Percentiles rank a stretch among this genome's conserved stretches.
These are phyloP conservation scores for Lytechinus variegatus DNA, from an alignment of 35 echinoderm and acorn worm species.

Conservation along the genomic window DNA sequence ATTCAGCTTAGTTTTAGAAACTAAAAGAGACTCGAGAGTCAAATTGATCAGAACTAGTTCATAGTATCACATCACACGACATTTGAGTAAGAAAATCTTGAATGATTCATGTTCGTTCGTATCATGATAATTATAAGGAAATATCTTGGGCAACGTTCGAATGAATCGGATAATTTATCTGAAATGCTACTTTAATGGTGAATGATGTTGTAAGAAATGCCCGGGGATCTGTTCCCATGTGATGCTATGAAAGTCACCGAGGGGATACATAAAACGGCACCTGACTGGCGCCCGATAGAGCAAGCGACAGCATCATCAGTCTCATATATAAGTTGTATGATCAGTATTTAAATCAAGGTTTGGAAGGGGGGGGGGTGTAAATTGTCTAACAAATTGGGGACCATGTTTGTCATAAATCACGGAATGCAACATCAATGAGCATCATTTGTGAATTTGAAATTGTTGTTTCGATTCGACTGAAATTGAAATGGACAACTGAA, in stretches of 20 bases:
- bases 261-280: slow-evolving; percentile 39
- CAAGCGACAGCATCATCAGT: not conserved
- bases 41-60: not conserved
- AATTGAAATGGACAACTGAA: no score
- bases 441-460: not conserved
- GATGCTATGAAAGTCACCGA: slow-evolving; percentile 37
- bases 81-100: not conserved
- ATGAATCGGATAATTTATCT: not conserved
- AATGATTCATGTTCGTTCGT: not conserved
- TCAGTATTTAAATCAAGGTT: not conserved
- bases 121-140: not conserved
- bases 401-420: not conserved
- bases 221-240: slow-evolving; percentile 20
- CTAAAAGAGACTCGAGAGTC: no score
- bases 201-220: slow-evolving; percentile 5
- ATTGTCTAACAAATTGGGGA: not conserved
- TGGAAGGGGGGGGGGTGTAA: not conserved
- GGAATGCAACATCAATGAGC: not conserved
- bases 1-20: no score
- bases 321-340: not conserved
- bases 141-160: not conserved
- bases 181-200: slow-evolving; percentile 19
- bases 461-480: not conserved
- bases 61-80: not conserved
- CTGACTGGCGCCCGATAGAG: slow-evolving; percentile 35